Conservation (phyloP, 1,140 invertebrate species). For the Onthophagus taurus region DNA sequence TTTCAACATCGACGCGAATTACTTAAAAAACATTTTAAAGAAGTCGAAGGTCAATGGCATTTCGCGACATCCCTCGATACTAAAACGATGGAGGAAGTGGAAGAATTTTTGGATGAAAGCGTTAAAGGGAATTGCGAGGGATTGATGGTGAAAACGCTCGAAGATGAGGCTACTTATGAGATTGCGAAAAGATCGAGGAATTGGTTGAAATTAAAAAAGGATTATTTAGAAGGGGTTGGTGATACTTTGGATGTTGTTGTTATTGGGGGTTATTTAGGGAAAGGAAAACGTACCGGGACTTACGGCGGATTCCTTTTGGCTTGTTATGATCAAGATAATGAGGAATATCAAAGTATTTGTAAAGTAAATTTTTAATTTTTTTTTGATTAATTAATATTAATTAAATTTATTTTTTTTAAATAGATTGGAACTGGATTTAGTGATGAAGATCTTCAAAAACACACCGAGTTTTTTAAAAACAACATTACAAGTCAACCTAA, state of each 20-base stretch:
- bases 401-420: constrained; percentile 19
- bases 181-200: constrained; percentile 95
- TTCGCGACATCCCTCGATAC: constrained; percentile 84
- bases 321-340: constrained; percentile 89
- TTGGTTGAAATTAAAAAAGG: constrained; percentile 97
- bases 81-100: constrained; percentile 82
- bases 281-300: constrained; percentile 86
- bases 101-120: constrained; percentile 92
- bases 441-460: constrained; percentile 78
- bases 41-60: constrained; percentile 73
- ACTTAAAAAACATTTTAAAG: constrained; percentile 65
- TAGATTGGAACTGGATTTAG: constrained; percentile 96
- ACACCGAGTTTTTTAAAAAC: constrained; percentile 70
- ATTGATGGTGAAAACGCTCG: constrained; percentile 96
- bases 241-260: constrained; percentile 94
- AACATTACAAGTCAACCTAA: constrained; percentile 66
- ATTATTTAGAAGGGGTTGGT: constrained; percentile 91
- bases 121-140: constrained; percentile 96
- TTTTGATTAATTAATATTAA: constrained; percentile 1
- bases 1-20: constrained; percentile 68
- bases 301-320: constrained; percentile 96
- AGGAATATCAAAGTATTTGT: constrained; percentile 89
- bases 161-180: constrained; percentile 91
- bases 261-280: constrained; percentile 89
- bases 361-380: constrained; percentile 59